Percentiles rank a stretch among this genome's conserved stretches.
These are phyloP conservation scores for Pollicipes pollicipes DNA, from an alignment of 1,140 invertebrate species.

Conservation along the genomic window DNA sequence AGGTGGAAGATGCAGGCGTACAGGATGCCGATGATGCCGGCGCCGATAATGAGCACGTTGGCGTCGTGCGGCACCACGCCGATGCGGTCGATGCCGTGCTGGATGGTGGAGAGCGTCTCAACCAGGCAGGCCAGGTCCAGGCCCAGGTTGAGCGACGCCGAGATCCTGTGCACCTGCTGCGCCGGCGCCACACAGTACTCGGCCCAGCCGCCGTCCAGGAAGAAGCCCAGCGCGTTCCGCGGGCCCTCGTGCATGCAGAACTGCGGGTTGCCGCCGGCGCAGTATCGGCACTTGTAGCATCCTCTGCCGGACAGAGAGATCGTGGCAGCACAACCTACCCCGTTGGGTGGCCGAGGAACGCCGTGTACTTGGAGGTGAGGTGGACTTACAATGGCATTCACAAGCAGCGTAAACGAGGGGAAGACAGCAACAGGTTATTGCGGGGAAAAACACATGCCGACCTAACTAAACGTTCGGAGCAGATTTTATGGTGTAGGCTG, in stretches of 20 bases:
- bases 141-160: conserved; percentile 17
- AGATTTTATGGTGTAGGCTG: no score
- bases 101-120: conserved; percentile 46
- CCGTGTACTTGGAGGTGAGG: no score
- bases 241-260: conserved; percentile 38
- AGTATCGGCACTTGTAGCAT: conserved; percentile 39
- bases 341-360: conserved; percentile 32
- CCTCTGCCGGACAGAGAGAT: conserved; percentile 25
- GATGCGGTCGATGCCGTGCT: conserved; percentile 43
- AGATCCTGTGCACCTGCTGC: conserved; percentile 36
- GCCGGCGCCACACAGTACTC: conserved; percentile 39
- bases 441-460: no score
- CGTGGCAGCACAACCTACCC: no score
- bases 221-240: conserved; percentile 44
- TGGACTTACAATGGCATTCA: no score
- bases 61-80: conserved; percentile 37
- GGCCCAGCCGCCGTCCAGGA: conserved; percentile 44
- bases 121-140: conserved; percentile 32
- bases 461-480: no score
- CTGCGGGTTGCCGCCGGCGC: conserved; percentile 40
- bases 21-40: conserved; percentile 50
- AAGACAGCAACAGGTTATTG: no score
- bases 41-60: conserved; percentile 42
- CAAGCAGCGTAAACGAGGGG: no score
- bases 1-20: conserved; percentile 43